Evolutionary conservation across 2,113 vertebrate genomes (phyloP), one percentile per base, ranked within the genome.

Genomic region (Synchiropus splendidus): DNA sequence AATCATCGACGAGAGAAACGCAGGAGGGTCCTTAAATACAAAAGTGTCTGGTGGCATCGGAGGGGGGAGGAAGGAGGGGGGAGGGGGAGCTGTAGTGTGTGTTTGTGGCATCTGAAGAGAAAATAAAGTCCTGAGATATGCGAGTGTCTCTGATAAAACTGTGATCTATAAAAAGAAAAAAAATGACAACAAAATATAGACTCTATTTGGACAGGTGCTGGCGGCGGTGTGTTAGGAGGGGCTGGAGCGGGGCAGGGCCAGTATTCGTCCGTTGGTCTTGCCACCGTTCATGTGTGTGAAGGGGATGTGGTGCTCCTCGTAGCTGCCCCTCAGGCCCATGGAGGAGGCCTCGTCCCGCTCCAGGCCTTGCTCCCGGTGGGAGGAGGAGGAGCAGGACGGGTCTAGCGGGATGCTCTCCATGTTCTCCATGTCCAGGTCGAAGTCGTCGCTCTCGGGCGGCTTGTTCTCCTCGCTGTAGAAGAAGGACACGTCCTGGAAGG

Each of bases 381-480:
- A 85, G 81, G 89, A 92, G 0, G n/a, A n/a, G 0, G 84, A 85
- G 81, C 89, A 92, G n/a, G 91, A 89, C 1, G 90, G 91, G 59
- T 95, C 92, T 10, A 98, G 84, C 1, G 94, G 94, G 59, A 97
- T 92, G 61, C 88, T 97, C 79, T 98, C 94, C 92, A 97, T 97
- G 83, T 97, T 94, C 59, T 97, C 94, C 9, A 93, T 85, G 83
- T 96, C 93, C 81, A 94, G 78, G 77, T 97, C 93, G 2, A 92
- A 87, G 64, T 98, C 94, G 56, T 98, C 94, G 0, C 63, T 85
- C 48, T 98, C 93, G 0, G 89, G 90, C 0, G 90, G 90, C 61
- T 94, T 94, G 87, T 98, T 98, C 72, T 96, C 94, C 62, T 93
- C 90, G 0, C 94, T 98, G 83, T 94, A 89, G 83, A 92, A 98